A percentile compares a stretch with the other conserved stretches of the same genome.
These are phyloP conservation scores for Zoroaster sp. DNA, from an alignment of 53 echinoderm and acorn worm species.

Conservation along the genomic window DNA sequence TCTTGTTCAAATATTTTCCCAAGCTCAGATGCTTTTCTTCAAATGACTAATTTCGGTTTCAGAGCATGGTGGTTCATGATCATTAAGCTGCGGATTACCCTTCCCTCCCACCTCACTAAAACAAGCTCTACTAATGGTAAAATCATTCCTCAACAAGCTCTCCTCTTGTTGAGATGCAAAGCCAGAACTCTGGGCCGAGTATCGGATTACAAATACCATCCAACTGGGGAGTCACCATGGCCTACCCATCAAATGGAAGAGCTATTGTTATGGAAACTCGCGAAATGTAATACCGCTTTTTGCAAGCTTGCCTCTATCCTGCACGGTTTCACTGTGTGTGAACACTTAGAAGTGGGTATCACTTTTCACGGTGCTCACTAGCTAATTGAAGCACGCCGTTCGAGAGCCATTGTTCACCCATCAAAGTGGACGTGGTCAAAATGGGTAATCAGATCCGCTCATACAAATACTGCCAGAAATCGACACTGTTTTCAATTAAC, in stretches of 20 bases:
- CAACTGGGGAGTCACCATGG: background rate
- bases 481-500: conserved; percentile 59
- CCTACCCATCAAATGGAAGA: background rate
- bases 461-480: conserved; percentile 39
- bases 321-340: background rate
- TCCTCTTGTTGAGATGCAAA: background rate
- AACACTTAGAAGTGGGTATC: conserved; percentile 17
- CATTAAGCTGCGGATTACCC: conserved; percentile 8
- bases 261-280: conserved; percentile 27
- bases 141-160: background rate
- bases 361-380: conserved; percentile 22
- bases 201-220: background rate
- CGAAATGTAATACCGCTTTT: conserved; percentile 22
- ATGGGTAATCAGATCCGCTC: conserved; percentile 27
- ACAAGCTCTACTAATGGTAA: background rate
- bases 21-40: conserved; percentile 11
- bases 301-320: background rate
- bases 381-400: conserved; percentile 33
- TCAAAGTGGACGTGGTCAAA: conserved; percentile 9
- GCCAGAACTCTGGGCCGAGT: background rate
- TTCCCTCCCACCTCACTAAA: background rate
- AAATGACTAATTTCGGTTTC: conserved; percentile 24
- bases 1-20: conserved; percentile 54
- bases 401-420: background rate
- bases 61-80: conserved; percentile 15